A percentile compares a stretch with the other conserved stretches of the same genome.
These are phyloP conservation scores for Sialis fuliginosa DNA, from an alignment of 2,888 invertebrate species.

Conservation along the genomic window DNA sequence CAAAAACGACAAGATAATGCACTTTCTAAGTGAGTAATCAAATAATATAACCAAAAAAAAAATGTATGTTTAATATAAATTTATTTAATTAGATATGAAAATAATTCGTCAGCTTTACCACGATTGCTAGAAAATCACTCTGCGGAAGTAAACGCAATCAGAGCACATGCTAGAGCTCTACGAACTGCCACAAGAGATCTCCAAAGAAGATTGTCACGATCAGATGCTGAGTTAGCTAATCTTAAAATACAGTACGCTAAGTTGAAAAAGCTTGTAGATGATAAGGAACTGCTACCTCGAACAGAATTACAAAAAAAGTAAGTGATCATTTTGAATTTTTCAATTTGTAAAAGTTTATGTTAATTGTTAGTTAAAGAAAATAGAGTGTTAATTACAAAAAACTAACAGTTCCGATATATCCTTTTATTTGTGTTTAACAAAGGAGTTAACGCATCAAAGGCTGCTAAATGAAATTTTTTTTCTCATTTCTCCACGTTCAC, in stretches of 20 bases:
- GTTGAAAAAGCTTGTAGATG: slow-evolving; percentile 1
- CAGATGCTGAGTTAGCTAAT: slow-evolving; percentile 1
- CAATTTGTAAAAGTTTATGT: too few species aligned
- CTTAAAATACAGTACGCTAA: background rate
- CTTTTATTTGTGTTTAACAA: too few species aligned
- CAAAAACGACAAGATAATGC: slow-evolving; percentile 69
- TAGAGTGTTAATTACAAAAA: too few species aligned
- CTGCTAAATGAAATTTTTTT: too few species aligned
- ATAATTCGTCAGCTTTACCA: slow-evolving; percentile 59
- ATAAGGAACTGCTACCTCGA: background rate
- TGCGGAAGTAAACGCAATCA: slow-evolving; percentile 33
- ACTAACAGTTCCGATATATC: too few species aligned
- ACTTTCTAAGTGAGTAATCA: slow-evolving; percentile 37
- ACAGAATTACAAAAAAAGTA: slow-evolving; percentile 1
- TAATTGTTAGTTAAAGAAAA: too few species aligned
- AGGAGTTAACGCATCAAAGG: too few species aligned
- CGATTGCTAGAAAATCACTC: slow-evolving; percentile 56
- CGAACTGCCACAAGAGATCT: slow-evolving; percentile 1
- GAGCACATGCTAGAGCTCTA: slow-evolving; percentile 1
- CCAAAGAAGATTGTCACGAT: background rate
- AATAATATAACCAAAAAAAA: background rate
- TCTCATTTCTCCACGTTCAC: too few species aligned
- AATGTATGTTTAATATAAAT: background rate
- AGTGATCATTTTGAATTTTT: slow-evolving; percentile 1
- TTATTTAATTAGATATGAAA: slow-evolving; percentile 40